Percentiles rank a stretch among this genome's conserved stretches.
These are phyloP conservation scores for Esox masquinongy DNA, from an alignment of 2,797 vertebrate species.

Conservation along the genomic window DNA sequence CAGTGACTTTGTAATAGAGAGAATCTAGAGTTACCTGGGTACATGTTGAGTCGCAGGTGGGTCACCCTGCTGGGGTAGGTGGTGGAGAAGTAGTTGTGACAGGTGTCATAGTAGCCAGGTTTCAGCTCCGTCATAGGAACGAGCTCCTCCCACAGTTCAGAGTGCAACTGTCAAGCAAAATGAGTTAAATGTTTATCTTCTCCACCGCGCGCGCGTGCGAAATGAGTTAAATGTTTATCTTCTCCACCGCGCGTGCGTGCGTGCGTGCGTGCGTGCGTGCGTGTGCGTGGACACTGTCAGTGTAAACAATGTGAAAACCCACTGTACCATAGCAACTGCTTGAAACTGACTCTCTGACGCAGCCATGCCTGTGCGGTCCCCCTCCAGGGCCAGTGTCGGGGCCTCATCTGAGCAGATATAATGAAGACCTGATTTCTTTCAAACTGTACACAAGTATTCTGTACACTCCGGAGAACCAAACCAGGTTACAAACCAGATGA, in stretches of 20 bases:
- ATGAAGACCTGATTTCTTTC: neutral
- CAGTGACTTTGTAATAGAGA: neutral
- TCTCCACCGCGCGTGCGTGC: neutral
- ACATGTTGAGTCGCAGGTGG: conserved; percentile 86
- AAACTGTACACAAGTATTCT: neutral
- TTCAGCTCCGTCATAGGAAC: conserved; percentile 71
- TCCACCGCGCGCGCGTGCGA: neutral
- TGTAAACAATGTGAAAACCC: neutral
- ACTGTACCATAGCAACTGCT: conserved; percentile 68
- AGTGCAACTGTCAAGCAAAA: conserved; percentile 68
- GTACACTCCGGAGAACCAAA: neutral
- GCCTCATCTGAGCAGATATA: conserved; percentile 57
- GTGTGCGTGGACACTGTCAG: neutral
- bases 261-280: neutral
- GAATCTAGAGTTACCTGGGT: conserved; percentile 73
- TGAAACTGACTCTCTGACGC: conserved; percentile 71
- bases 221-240: conserved; percentile 4
- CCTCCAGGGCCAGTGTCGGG: conserved; percentile 60
- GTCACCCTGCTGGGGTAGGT: conserved; percentile 71
- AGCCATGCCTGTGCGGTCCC: conserved; percentile 73
- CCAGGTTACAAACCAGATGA: neutral
- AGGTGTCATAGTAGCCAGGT: conserved; percentile 72
- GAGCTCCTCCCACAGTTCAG: conserved; percentile 74
- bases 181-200: neutral
- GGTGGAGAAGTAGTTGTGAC: conserved; percentile 79